Conservation (phyloP, 2,888 invertebrate genomes). For the Eilema sororculum region DNA sequence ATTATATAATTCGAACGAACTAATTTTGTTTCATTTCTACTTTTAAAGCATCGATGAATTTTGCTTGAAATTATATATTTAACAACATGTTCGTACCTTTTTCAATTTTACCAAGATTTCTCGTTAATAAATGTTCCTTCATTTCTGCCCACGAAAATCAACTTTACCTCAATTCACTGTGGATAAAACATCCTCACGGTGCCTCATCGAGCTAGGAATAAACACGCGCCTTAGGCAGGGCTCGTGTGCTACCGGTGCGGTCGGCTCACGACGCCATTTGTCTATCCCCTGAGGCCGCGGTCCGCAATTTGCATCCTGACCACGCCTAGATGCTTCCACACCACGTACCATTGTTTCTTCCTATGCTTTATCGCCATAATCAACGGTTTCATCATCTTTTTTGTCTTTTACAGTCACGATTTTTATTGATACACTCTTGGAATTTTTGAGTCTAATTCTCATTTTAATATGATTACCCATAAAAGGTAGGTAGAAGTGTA, state of each 20-base stretch:
- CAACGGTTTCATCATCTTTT: conserved; percentile 50
- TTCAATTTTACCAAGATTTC: not conserved
- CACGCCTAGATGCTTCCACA: conserved; percentile 82
- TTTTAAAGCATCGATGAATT: not conserved
- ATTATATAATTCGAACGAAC: not conserved
- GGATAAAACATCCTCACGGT: conserved; percentile 37
- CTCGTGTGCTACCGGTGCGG: conserved; percentile 84
- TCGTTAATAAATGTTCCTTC: not conserved
- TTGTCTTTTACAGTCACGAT: conserved; percentile 45
- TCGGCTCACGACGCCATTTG: conserved; percentile 82
- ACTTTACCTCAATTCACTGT: conserved; percentile 16
- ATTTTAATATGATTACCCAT: not conserved
- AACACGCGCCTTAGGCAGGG: conserved; percentile 54
- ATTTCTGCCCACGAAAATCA: conserved; percentile 5
- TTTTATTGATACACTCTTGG: conserved; percentile 5
- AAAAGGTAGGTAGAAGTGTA: too few relatives aligned
- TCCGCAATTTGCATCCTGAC: conserved; percentile 80
- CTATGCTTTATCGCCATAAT: conserved; percentile 57
- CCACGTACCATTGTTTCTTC: conserved; percentile 71
- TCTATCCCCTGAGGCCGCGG: conserved; percentile 73
- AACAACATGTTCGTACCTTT: not conserved
- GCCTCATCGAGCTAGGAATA: conserved; percentile 46
- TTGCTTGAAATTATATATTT: not conserved
- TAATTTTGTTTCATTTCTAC: not conserved
- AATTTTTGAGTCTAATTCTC: not conserved